Conservation (phyloP, 2,797 vertebrate genomes). For the Coccyzus lansbergi region DNA sequence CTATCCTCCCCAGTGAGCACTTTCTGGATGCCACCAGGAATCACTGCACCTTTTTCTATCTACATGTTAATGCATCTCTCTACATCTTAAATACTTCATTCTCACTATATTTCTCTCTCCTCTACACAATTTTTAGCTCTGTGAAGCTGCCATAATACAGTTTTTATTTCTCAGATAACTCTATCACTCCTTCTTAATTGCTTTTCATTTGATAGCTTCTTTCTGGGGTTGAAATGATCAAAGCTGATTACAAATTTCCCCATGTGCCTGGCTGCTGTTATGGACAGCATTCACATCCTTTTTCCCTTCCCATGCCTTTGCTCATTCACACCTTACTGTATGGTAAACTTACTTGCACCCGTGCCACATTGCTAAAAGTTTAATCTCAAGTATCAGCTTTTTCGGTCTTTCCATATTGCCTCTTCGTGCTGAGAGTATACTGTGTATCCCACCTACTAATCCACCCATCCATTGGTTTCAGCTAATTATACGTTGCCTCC, state of each 20-base stretch:
- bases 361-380: background rate
- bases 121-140: background rate
- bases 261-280: background rate
- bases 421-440: background rate
- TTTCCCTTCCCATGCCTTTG: background rate
- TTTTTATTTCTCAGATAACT: background rate
- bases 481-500: background rate
- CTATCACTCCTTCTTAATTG: background rate
- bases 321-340: background rate
- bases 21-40: slow-evolving; percentile 41
- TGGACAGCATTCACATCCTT: background rate
- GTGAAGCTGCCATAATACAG: background rate
- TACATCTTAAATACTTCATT: slow-evolving; percentile 16
- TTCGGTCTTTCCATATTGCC: background rate
- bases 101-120: background rate
- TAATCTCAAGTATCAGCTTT: background rate
- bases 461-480: background rate
- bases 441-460: background rate
- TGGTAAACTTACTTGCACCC: background rate
- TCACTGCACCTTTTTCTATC: background rate
- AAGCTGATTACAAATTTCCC: background rate
- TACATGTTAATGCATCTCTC: slow-evolving; percentile 8
- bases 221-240: background rate
- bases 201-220: background rate
- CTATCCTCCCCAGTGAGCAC: slow-evolving; percentile 17